phyloP scores from a whole-genome alignment of 2,113 vertebrate species.

The Cavia aperea region DNA sequence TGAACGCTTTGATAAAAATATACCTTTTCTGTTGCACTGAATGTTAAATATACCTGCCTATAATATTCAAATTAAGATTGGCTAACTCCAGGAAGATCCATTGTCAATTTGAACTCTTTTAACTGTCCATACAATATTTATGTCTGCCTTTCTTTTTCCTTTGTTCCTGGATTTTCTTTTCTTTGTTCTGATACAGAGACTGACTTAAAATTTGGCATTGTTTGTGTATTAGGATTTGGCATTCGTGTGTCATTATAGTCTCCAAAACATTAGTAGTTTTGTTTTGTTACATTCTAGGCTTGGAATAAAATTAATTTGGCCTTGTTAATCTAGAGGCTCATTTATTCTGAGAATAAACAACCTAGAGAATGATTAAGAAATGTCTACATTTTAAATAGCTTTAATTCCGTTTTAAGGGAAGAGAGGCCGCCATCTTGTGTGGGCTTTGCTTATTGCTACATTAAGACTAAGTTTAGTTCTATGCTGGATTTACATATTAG shows the following conservation, averaged over 20 bases:
- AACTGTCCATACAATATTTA: background rate
- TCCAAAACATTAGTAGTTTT: background rate
- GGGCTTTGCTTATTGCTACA: background rate
- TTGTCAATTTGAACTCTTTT: background rate
- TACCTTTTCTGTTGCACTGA: background rate
- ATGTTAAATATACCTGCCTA: background rate
- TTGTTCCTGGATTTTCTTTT: background rate
- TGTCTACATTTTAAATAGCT: background rate
- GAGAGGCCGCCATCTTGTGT: conserved; percentile 59
- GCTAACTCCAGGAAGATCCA: background rate
- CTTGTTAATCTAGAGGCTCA: background rate
- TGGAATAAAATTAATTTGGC: conserved; percentile 1
- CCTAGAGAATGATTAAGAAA: background rate
- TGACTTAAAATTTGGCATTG: background rate
- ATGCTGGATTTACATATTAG: background rate
- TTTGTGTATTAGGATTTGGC: background rate
- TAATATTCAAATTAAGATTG: background rate
- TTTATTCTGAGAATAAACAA: background rate
- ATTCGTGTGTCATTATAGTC: background rate
- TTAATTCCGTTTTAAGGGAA: background rate
- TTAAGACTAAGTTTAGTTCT: background rate
- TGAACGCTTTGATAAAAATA: background rate
- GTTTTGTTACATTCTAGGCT: background rate
- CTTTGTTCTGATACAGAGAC: background rate
- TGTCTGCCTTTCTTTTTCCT: background rate